Evolutionary conservation across 2,113 vertebrate genomes (phyloP), one percentile per base, ranked within the genome.

Genomic region (Lipophrys pholis): DNA sequence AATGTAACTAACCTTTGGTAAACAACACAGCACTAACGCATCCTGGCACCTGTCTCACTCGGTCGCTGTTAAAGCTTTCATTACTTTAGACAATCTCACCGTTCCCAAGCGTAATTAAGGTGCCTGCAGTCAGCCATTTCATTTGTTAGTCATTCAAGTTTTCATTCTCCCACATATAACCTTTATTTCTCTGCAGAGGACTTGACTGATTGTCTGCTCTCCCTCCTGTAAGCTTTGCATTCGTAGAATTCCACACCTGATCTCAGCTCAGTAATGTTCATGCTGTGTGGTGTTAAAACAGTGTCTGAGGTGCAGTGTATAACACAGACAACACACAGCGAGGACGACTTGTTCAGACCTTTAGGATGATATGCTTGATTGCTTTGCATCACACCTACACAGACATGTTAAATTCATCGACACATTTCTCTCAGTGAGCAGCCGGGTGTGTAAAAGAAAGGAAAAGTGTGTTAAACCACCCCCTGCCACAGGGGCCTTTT

Each of bases 31-130:
- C 63, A 15, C 11, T 30, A 59, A 66, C 35, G 53, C 42, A 57
- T 58, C 65, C 10, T 65, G 53, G 82, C 67, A 55, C 67, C 53
- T 45, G 43, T 73, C 53, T 35, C 43, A 61, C 55, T 67, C 40
- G 5, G 9, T 48, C 17, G 15, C 4, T 63, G 16, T 53, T 59
- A 41, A 55, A 6, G 61, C 39, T 63, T 55, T 71, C 41, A 70
- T 59, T 80, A 45, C 17, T 45, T 52, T 30, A n/a, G n/a, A 81
- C 66, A 38, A 62, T 21, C 51, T 40, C 35, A 46, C 6, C 5
- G 16, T 11, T 68, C 54, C 35, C 16, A 56, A 42, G 60, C 73
- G 49, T 70, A 39, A 48, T 72, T 30, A 61, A 63, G 14, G 68
- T 7, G 53, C 57, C 60, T 62, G 38, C 63, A 54, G 42, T 5